phyloP scores from a whole-genome alignment of 2,113 vertebrate species.

The Rhipidura dahli region DNA sequence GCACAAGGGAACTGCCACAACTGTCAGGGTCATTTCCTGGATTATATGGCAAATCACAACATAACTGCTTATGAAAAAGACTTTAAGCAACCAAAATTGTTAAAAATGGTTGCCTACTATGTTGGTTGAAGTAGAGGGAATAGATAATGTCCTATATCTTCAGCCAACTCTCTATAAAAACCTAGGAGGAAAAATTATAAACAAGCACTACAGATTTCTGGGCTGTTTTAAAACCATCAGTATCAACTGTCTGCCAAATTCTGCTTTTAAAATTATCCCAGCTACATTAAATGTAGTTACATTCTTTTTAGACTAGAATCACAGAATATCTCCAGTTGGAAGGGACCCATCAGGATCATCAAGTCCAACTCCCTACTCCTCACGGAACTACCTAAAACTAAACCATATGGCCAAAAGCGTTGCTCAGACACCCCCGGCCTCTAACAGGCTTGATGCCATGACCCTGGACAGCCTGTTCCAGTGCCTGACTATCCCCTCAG shows the following conservation, averaged over 20 bases:
- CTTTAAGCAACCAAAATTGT: background rate
- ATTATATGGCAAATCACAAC: background rate
- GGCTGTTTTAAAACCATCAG: background rate
- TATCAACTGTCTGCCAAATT: background rate
- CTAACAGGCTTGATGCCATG: background rate
- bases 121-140: background rate
- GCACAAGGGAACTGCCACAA: background rate
- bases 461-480: background rate
- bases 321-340: background rate
- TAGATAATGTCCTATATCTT: background rate
- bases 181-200: background rate
- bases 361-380: background rate
- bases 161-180: background rate
- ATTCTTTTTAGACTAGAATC: background rate
- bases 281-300: background rate
- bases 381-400: background rate
- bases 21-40: background rate
- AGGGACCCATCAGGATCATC: background rate
- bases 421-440: background rate
- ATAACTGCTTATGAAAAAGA: background rate
- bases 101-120: background rate
- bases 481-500: background rate
- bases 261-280: background rate
- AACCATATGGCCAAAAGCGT: background rate
- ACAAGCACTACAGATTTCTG: background rate